These are phyloP conservation scores for Astropecten irregularis DNA, from an alignment of 53 echinoderm and acorn worm genomes.

Conservation along the genomic window DNA sequence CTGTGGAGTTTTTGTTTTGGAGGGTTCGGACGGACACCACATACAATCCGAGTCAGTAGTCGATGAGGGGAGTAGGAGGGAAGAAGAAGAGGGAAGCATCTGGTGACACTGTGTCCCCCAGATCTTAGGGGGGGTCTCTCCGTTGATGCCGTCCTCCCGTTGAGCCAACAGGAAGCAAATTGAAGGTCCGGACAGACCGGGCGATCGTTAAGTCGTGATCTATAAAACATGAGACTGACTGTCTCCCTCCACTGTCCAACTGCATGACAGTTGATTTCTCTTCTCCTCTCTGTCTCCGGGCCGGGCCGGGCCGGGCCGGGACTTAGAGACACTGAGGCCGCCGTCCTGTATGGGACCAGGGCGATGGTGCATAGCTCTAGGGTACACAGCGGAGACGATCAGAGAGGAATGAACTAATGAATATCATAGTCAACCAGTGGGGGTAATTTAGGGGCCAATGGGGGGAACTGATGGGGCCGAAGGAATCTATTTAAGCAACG, in stretches of 20 bases:
- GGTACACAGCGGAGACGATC: neutral
- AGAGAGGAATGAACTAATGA: no score
- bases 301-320: no score
- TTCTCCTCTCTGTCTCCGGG: neutral
- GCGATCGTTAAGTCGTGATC: conserved; percentile 35
- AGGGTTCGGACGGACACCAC: no score
- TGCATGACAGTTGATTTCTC: conserved; percentile 29
- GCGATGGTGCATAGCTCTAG: neutral
- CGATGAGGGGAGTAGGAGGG: no score
- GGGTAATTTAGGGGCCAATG: neutral
- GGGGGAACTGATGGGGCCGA: neutral
- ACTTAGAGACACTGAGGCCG: conserved; percentile 13
- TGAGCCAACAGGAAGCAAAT: neutral
- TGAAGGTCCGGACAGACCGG: neutral
- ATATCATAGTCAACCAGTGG: no score
- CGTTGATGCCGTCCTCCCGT: neutral
- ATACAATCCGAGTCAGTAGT: no score
- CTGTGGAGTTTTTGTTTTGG: neutral
- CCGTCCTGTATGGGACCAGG: neutral
- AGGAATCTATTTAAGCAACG: neutral
- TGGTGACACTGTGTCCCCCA: neutral
- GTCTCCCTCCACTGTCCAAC: conserved; percentile 25
- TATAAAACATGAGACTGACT: conserved; percentile 54
- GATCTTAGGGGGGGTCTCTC: no score
- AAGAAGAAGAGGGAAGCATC: neutral